phyloP scores from a whole-genome alignment of 2,888 invertebrate species.

The Electrophaes corylata region DNA sequence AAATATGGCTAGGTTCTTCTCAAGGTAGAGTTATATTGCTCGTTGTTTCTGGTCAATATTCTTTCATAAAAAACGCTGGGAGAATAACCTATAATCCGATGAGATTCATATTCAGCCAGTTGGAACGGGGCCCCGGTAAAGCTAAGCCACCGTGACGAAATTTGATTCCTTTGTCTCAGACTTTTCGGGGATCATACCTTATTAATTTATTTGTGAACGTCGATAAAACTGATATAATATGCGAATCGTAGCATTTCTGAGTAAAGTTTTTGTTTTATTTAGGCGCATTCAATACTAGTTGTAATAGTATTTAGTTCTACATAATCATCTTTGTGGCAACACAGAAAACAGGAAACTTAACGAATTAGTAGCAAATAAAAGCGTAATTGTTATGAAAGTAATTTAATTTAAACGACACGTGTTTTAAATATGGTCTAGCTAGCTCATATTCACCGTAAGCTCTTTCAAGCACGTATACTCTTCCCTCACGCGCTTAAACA shows the following conservation, averaged over 20 bases:
- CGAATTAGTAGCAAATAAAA: too few species aligned
- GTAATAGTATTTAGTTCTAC: background rate
- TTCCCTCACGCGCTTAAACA: too few species aligned
- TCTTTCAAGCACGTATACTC: too few species aligned
- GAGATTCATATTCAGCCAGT: constrained; percentile 13
- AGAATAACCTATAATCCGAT: constrained; percentile 11
- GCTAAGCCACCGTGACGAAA: constrained; percentile 33
- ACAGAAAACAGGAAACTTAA: too few species aligned
- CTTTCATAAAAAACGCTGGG: background rate
- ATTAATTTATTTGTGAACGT: background rate
- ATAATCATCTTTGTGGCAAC: too few species aligned
- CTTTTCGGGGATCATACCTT: constrained; percentile 5
- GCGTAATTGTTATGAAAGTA: too few species aligned
- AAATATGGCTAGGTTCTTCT: too few species aligned
- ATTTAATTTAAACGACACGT: too few species aligned
- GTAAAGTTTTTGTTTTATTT: background rate
- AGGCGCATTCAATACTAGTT: too few species aligned
- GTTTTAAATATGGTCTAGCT: too few species aligned
- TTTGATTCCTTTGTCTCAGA: constrained; percentile 34
- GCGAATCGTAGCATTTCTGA: background rate
- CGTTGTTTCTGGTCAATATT: background rate
- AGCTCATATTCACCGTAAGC: too few species aligned
- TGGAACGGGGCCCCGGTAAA: constrained; percentile 14
- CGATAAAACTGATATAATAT: background rate
- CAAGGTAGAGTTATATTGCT: too few species aligned